phyloP scores from a whole-genome alignment of 53 echinoderm and acorn worm genomes.

The Stichopus horrens region DNA sequence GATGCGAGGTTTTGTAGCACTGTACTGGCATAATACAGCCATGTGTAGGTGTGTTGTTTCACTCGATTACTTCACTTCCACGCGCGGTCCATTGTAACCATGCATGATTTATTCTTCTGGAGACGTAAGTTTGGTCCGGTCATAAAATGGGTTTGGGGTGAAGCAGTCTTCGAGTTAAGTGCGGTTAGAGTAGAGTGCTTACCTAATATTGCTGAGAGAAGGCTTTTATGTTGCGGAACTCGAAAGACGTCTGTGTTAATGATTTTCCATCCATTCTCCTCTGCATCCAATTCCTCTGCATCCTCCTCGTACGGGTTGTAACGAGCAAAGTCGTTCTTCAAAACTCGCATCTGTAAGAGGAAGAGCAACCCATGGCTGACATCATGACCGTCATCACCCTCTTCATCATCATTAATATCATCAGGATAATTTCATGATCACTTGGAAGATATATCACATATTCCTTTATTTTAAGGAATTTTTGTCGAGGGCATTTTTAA shows the following conservation, averaged over 20 bases:
- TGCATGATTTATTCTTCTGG: neutral
- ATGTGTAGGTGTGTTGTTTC: too few relatives aligned
- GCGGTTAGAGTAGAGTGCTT: constrained; percentile 15
- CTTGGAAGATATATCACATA: neutral
- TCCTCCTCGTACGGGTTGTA: constrained; percentile 98
- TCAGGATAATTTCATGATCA: constrained; percentile 10
- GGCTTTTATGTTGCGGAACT: constrained; percentile 83
- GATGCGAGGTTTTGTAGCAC: too few relatives aligned
- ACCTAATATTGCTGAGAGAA: constrained; percentile 90
- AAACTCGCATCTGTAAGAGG: constrained; percentile 85
- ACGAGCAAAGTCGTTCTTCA: constrained; percentile 99
- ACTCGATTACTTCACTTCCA: too few relatives aligned
- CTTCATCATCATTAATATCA: neutral
- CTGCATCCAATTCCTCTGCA: constrained; percentile 85
- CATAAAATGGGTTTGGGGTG: neutral
- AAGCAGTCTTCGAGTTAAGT: neutral
- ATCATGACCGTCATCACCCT: neutral
- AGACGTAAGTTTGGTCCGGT: too few relatives aligned
- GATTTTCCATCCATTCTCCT: constrained; percentile 99
- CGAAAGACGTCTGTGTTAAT: constrained; percentile 98
- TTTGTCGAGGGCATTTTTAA: neutral
- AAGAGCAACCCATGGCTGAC: neutral
- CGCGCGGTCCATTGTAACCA: neutral
- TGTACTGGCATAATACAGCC: too few relatives aligned
- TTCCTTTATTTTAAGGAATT: neutral